Conservation (phyloP, 2,113 vertebrate genomes). For the Pygoscelis adeliae region DNA sequence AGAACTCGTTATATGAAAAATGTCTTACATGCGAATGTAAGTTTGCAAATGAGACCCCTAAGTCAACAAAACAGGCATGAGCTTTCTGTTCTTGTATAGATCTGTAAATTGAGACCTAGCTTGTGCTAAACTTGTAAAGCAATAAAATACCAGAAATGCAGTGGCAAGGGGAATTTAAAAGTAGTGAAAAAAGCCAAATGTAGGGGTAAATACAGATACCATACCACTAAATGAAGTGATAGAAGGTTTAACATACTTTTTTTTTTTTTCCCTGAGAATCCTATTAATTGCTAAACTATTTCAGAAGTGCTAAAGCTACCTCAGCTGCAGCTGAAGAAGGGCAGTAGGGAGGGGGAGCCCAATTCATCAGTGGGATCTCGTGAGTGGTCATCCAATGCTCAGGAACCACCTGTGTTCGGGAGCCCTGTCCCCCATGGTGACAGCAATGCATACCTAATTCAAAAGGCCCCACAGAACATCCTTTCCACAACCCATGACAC, state of each 20-base stretch:
- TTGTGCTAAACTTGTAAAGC: background rate
- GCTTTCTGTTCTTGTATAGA: background rate
- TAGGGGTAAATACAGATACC: background rate
- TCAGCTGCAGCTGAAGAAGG: background rate
- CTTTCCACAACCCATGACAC: background rate
- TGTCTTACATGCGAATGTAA: background rate
- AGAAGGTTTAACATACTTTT: background rate
- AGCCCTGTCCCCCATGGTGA: rapidly evolving
- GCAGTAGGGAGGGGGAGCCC: background rate
- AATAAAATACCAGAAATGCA: background rate
- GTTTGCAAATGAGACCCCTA: background rate
- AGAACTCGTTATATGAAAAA: background rate
- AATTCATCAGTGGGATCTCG: rapidly evolving
- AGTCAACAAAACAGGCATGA: background rate
- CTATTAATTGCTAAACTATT: background rate
- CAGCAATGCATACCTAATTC: background rate
- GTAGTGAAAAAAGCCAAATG: background rate
- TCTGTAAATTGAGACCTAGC: background rate
- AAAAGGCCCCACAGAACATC: background rate
- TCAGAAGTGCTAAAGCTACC: background rate
- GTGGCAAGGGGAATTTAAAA: background rate
- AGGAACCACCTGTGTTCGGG: background rate
- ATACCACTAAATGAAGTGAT: background rate
- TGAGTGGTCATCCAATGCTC: rapidly evolving
- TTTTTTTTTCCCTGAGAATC: rapidly evolving